A percentile compares a stretch with the other conserved stretches of the same genome.
phyloP scores from a whole-genome alignment of 1,140 invertebrate genomes.

The Portunus trituberculatus region DNA sequence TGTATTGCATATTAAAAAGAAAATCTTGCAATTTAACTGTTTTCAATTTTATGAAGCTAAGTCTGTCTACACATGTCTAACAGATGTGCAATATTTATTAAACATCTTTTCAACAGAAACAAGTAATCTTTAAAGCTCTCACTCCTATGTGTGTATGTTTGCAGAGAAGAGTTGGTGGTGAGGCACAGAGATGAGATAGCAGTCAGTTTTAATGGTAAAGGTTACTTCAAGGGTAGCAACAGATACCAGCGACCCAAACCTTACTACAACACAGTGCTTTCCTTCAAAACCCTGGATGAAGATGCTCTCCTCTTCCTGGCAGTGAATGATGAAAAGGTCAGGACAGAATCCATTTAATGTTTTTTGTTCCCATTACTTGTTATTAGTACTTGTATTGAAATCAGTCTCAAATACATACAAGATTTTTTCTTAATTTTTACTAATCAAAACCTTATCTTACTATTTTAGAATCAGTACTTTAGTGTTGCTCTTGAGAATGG shows the following conservation, averaged over 20 bases:
- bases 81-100: too few species aligned
- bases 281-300: conserved; percentile 92
- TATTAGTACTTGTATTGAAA: neutral
- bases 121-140: too few species aligned
- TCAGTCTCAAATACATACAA: neutral
- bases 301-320: conserved; percentile 93
- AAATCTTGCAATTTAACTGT: too few species aligned
- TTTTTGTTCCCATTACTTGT: neutral
- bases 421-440: neutral
- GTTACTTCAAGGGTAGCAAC: conserved; percentile 87
- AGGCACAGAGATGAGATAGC: conserved; percentile 81
- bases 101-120: too few species aligned
- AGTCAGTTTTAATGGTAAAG: conserved; percentile 88
- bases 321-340: conserved; percentile 86
- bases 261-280: conserved; percentile 89
- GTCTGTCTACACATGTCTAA: too few species aligned
- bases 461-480: conserved; percentile 87
- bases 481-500: conserved; percentile 89
- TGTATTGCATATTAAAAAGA: too few species aligned
- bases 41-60: too few species aligned
- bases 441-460: conserved; percentile 21
- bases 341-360: neutral
- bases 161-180: conserved; percentile 72
- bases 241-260: conserved; percentile 85
- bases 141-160: too few species aligned